Evolutionary conservation across 1,140 invertebrate genomes (phyloP), one percentile per base, ranked within the genome.

Genomic region (Lasioglossum baleicum): DNA sequence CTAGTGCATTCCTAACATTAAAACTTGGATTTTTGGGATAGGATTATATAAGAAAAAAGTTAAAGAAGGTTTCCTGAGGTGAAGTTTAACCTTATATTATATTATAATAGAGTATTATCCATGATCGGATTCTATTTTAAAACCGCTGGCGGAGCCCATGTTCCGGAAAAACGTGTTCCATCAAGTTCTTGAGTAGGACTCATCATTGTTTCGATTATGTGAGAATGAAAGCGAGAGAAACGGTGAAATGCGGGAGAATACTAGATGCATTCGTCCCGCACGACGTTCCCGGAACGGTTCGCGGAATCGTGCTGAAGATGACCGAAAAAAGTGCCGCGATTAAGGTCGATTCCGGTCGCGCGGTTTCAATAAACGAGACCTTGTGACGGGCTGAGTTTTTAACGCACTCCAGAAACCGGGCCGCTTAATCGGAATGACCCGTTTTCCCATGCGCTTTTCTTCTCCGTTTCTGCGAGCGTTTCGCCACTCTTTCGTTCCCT

Each of bases 321-420:
- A 31, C 22, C 65, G 53, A 60, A 69, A 75, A 75, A 66, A 58
- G 58, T 64, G 76, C 63, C 40, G 40, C 69, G 73, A 67, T 78
- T 81, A 75, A 78, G 72, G 76, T 61, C 64, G 58, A 74, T 63
- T 80, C 67, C 71, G 53, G 65, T 79, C 70, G 81, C 66, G 71
- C 58, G 69, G 73, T 76, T 69, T 76, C 48, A 58, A 72, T 77
- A 82, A 72, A 70, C 58, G 51, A 72, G 58, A 53, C 60, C 51
- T 67, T 71, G 58, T 22, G 63, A n/a, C 35, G 10, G 10, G n/a
- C 51, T 56, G n/a, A 61, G 51, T 26, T 69, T 74, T 78, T 70
- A 51, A 74, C 58, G 61, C 81, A 71, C 22, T 51, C 64, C 63
- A 84, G 69, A 79, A 74, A 79, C 65, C 67, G 13, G 48, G 17